phyloP scores from a whole-genome alignment of 1,140 invertebrate genomes.

The Formica selysi region DNA sequence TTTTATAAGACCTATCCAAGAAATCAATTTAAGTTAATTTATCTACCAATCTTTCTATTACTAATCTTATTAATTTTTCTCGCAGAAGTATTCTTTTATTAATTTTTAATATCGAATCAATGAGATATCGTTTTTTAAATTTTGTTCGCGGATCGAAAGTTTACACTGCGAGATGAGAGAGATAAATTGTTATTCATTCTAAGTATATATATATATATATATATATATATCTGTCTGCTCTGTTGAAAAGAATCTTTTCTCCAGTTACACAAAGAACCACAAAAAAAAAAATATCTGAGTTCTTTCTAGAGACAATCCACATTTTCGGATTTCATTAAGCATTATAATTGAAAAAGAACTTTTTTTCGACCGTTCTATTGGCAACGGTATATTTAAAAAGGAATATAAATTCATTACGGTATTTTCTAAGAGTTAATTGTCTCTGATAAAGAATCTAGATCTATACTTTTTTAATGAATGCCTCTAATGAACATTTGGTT shows the following conservation, averaged over 20 bases:
- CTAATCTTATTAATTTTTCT: not conserved
- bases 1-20: slow-evolving; percentile 2
- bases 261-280: not conserved
- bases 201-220: not conserved
- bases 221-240: not conserved
- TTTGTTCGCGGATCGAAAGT: not conserved
- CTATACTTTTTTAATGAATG: not conserved
- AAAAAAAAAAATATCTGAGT: not conserved
- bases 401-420: not conserved
- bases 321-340: not conserved
- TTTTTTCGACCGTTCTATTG: not conserved
- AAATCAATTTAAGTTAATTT: no score
- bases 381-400: not conserved
- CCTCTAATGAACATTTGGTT: slow-evolving; percentile 21
- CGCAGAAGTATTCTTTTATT: not conserved
- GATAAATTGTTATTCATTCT: not conserved
- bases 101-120: slow-evolving; percentile 2
- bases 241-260: not conserved
- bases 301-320: not conserved
- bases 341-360: not conserved
- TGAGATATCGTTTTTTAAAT: not conserved
- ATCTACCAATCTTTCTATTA: not conserved
- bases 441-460: not conserved
- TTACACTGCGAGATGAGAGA: not conserved
- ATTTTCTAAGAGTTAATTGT: not conserved